Conservation (phyloP, 2,113 vertebrate species). For the Epinephelus lanceolatus region DNA sequence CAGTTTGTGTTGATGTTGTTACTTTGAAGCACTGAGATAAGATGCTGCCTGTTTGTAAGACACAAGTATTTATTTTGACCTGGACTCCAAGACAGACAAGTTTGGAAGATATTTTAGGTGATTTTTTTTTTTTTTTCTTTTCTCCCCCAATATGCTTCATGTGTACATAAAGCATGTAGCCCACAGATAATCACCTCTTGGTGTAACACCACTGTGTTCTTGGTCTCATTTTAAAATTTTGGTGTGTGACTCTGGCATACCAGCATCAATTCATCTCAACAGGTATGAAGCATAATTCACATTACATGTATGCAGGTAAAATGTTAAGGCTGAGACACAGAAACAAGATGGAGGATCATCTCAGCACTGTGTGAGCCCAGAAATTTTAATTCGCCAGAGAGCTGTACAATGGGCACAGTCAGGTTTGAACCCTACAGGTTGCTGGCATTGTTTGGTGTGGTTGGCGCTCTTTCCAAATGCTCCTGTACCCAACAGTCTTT, state of each 20-base stretch:
- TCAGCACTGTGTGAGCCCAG: conserved; percentile 3
- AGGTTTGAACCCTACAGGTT: neutral
- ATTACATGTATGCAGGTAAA: neutral
- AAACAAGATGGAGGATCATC: neutral
- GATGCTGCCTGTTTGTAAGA: conserved; percentile 21
- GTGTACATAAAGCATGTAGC: conserved; percentile 37
- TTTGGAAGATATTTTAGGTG: conserved; percentile 4
- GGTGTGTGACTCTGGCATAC: conserved; percentile 16
- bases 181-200: conserved; percentile 25
- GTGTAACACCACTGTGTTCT: conserved; percentile 12
- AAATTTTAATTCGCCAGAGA: neutral
- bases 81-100: neutral
- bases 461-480: neutral
- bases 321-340: neutral
- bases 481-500: neutral
- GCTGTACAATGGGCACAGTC: too few relatives aligned
- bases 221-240: conserved; percentile 11
- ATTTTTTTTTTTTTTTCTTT: conserved; percentile 1
- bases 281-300: neutral
- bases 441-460: neutral
- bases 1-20: conserved; percentile 40
- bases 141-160: conserved; percentile 15
- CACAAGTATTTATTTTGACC: conserved; percentile 46
- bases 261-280: neutral
- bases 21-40: conserved; percentile 48